A percentile compares a stretch with the other conserved stretches of the same genome.
Conservation (phyloP, 2,113 vertebrate genomes). For the Isichthys henryi region DNA sequence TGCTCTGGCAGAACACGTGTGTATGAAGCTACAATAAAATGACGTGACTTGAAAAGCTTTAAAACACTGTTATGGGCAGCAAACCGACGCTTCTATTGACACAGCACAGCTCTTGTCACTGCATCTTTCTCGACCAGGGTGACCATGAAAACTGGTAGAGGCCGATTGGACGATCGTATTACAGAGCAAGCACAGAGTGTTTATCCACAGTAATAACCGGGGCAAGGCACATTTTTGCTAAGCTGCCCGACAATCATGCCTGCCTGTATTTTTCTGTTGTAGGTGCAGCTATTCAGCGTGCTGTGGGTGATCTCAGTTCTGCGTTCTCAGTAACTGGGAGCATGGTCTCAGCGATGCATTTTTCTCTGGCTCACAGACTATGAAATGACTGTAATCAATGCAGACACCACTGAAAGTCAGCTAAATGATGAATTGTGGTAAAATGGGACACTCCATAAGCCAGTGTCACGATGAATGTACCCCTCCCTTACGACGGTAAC, state of each 20-base stretch:
- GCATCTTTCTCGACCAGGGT: not conserved
- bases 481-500: not conserved
- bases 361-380: not conserved
- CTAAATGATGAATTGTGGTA: slow-evolving; percentile 19
- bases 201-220: not conserved
- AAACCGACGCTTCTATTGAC: not conserved
- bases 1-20: not conserved
- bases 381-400: slow-evolving; percentile 8
- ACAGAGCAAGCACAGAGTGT: not conserved
- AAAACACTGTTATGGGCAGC: not conserved
- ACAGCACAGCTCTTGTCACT: not conserved
- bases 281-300: not conserved
- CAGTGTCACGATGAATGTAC: slow-evolving; percentile 7
- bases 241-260: not conserved
- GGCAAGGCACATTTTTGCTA: not conserved
- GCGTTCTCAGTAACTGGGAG: not conserved
- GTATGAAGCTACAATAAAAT: not conserved
- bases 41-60: not conserved
- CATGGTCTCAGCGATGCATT: not conserved
- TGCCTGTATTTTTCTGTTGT: not conserved
- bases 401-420: not conserved
- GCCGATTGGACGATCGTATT: not conserved
- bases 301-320: not conserved
- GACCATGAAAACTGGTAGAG: not conserved
- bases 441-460: slow-evolving; percentile 19